Conservation (phyloP, 2,797 vertebrate genomes). For the Syndactyla subalaris region DNA sequence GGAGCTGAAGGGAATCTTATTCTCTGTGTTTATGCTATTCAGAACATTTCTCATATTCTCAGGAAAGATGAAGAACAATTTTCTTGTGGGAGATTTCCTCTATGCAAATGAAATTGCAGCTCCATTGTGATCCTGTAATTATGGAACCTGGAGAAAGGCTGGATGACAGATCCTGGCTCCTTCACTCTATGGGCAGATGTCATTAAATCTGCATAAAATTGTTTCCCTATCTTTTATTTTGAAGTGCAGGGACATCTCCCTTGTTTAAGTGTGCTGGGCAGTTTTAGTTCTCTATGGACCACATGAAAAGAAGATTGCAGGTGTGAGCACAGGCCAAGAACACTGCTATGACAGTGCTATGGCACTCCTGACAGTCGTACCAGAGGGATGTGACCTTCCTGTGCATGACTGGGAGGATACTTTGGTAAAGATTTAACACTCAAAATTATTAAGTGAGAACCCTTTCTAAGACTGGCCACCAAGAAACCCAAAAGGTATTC, state of each 20-base stretch:
- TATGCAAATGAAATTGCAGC: too few species aligned
- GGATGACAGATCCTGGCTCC: neutral
- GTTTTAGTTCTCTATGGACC: neutral
- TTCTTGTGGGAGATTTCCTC: too few species aligned
- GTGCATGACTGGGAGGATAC: neutral
- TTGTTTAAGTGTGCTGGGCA: neutral
- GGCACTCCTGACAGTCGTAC: neutral
- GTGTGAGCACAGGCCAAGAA: neutral
- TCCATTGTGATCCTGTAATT: too few species aligned
- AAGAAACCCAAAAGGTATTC: neutral
- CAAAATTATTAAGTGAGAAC: neutral
- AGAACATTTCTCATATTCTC: too few species aligned
- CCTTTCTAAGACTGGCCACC: neutral
- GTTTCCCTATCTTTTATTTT: neutral
- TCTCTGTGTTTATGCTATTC: too few species aligned
- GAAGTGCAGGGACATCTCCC: neutral
- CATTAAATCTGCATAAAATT: neutral
- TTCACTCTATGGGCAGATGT: neutral
- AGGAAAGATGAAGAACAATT: too few species aligned
- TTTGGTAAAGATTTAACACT: neutral
- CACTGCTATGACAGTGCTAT: neutral
- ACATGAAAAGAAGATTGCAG: neutral
- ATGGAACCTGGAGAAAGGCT: neutral
- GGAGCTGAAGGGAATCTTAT: neutral
- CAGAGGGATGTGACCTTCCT: neutral